Conservation (phyloP, 2,888 invertebrate species). For the Aquatica leii region DNA sequence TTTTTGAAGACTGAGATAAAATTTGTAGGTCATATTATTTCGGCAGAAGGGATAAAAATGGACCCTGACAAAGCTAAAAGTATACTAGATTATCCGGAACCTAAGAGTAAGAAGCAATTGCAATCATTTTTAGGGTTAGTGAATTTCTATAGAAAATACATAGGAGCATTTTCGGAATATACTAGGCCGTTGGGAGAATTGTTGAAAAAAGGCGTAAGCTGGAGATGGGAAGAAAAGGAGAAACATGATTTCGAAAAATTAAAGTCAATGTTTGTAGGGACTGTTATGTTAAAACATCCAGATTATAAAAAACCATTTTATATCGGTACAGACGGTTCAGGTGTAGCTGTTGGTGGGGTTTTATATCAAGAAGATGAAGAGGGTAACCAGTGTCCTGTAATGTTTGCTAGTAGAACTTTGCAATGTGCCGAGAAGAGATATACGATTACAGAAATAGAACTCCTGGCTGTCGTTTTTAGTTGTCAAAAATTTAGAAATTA, state of each 20-base stretch:
- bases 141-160: conserved; percentile 37
- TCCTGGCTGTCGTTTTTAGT: conserved; percentile 13
- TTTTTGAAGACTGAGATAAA: conserved; percentile 39
- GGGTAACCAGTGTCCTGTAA: conserved; percentile 4
- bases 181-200: neutral
- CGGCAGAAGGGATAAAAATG: conserved; percentile 32
- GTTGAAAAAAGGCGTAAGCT: neutral
- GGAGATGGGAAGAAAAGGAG: conserved; percentile 12
- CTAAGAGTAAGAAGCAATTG: conserved; percentile 29
- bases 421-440: conserved; percentile 5
- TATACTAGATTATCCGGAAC: conserved; percentile 38
- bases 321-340: conserved; percentile 14
- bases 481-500: conserved; percentile 17
- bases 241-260: neutral
- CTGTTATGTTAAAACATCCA: conserved; percentile 13
- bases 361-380: conserved; percentile 6
- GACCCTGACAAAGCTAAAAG: conserved; percentile 39
- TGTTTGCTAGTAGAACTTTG: conserved; percentile 21
- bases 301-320: conserved; percentile 18
- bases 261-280: conserved; percentile 10
- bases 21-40: conserved; percentile 43
- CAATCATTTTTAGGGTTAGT: conserved; percentile 40
- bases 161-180: neutral
- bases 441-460: conserved; percentile 21
- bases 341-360: conserved; percentile 27